Base-by-base conservation (phyloP, 2,888 invertebrate species). In the Apotomis capreana region DNA sequence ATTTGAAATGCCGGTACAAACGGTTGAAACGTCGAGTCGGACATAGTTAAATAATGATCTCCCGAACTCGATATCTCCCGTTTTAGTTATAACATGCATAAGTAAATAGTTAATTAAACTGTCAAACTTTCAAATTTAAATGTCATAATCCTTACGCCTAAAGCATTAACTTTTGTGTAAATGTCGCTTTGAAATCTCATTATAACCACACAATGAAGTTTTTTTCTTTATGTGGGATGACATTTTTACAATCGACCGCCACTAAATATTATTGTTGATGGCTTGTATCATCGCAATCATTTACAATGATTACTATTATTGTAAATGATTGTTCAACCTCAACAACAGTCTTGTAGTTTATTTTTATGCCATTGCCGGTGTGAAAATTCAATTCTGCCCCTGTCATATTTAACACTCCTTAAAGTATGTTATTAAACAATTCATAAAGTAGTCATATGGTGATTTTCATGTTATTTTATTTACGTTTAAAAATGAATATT, bases 311-410 rank as follows among this genome's bases (percentile, higher is more conserved):
- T 65, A 52, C 57, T 46, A 55, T 44, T 15, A 64, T 55, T 64
- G 15, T 64, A 70, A 70, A 70, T 70, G 64, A 70, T 70, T 65
- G 46, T 61, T 67, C 51, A 49, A 65, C 44, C 13, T 49, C 67
- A 61, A 71, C 13, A 67, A 37, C 51, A 52, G 51, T 46, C 13
- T 0, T 6, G 12, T 36, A 26, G 46, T 68, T 67, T 68, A 67
- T 67, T 71, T 62, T 57, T 26, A 62, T 64, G 55, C 58, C 44
- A 40, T 57, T 52, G 12, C 57, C 13, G 40, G 51, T 52, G 67
- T 57, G 67, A 68, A 67, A 67, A 71, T 61, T 61, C 67, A 68
- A 70, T 71, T 71, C 13, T 5, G 51, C 5, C 26, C 8, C 51
- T 68, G 71, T 71, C 67, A 62, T 52, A 51, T 57, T 71, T 51